Base-by-base conservation (phyloP, 2,888 invertebrate species). In the Cheilosia impressa region DNA sequence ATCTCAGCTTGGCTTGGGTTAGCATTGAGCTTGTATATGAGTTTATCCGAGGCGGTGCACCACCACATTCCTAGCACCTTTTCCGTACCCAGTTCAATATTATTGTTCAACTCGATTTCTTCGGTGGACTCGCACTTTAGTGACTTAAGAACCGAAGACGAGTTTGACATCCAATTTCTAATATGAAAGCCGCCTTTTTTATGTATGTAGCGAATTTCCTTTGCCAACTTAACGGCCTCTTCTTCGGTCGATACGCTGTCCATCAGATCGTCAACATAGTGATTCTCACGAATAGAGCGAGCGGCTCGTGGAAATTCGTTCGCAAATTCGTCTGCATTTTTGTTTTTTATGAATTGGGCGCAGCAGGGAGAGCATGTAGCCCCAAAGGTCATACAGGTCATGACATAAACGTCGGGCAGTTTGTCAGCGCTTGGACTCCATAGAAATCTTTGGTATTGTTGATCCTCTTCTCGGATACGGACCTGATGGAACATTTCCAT, bases 381-480 rank as follows among this genome's bases (percentile, higher is more conserved):
- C 9, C 31, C 31, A 9, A 34, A 34, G 9, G 31, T 34, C 31
- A 34, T 34, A 34, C 7, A 2, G 9, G 31, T 34, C 31, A 34
- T 34, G 2, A 34, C 9, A 34, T 52, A 87, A 5, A 63, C 68
- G 22, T 82, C 82, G 1, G 43, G 43, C 7, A 15, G n/a, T 69
- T 27, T 27, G 2, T 60, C 53, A 0, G 63, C 57, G n/a, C 41
- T 41, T 41, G 22, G 5, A 7, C 89, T 62, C 89, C 89, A 90
- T 5, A 90, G 41, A 68, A 90, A 89, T 4, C 90, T 38, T 43
- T 87, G 76, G n/a, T 24, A 52, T 17, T 73, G 62, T 19, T 60
- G 38, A 24, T 65, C 65, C 13, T 47, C 55, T 57, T 65, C n/a
- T 34, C 55, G 38, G 1, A 65, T 62, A 1, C 13, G 15, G 2